A percentile compares a stretch with the other conserved stretches of the same genome.
phyloP scores from a whole-genome alignment of 2,113 vertebrate genomes.

The Grammomys dolichurus region DNA sequence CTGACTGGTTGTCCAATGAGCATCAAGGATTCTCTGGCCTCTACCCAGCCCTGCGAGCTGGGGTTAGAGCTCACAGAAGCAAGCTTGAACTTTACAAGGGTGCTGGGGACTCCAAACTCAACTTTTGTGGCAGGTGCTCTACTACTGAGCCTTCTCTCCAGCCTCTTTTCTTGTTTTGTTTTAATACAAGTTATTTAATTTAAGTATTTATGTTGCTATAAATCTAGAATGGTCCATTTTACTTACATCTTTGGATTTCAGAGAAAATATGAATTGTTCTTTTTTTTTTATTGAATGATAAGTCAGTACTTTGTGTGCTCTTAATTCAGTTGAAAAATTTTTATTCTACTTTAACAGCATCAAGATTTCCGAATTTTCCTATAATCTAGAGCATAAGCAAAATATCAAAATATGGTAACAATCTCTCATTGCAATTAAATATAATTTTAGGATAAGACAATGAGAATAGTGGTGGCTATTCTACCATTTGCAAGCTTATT shows the following conservation, averaged over 20 bases:
- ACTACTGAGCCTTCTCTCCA: neutral
- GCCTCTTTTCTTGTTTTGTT: neutral
- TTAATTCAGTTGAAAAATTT: neutral
- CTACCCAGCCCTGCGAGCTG: neutral
- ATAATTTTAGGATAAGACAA: neutral
- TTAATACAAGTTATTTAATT: neutral
- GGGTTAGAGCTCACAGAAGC: neutral
- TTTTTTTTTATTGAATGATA: slow-evolving; percentile 30
- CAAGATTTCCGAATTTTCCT: neutral
- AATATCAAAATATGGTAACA: neutral
- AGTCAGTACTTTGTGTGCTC: neutral
- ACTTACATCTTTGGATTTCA: neutral
- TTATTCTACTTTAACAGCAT: neutral
- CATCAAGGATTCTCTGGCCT: neutral
- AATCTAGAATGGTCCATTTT: slow-evolving; percentile 36
- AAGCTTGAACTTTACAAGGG: too few species aligned
- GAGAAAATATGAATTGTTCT: neutral
- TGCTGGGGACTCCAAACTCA: neutral
- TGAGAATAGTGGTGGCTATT: neutral
- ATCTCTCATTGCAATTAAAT: slow-evolving; percentile 3
- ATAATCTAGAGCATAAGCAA: neutral
- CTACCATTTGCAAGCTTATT: neutral
- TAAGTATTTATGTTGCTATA: neutral
- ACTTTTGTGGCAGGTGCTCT: neutral
- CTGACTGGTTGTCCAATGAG: neutral